These are phyloP conservation scores for Pollenia labialis DNA, from an alignment of 2,888 invertebrate genomes.

Conservation along the genomic window DNA sequence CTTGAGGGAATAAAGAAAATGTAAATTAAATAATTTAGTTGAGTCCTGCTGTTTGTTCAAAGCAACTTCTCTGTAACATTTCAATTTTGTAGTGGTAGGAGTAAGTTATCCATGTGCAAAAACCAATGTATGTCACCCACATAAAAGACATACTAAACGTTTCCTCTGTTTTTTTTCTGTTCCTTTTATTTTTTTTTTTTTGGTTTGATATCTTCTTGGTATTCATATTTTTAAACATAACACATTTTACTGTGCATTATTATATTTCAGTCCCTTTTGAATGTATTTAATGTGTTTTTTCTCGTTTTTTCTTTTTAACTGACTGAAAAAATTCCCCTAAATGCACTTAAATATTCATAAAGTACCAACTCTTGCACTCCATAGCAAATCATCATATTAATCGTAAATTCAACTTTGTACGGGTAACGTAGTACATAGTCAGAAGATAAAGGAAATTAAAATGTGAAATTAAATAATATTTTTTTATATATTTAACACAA, in stretches of 20 bases:
- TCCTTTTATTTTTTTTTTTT: background rate
- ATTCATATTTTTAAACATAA: background rate
- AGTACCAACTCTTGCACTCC: slow-evolving; percentile 27
- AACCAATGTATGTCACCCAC: slow-evolving; percentile 61
- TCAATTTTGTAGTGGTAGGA: background rate
- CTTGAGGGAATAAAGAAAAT: slow-evolving; percentile 61
- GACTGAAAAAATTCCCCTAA: slow-evolving; percentile 43
- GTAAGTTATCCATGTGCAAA: background rate
- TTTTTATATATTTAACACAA: slow-evolving; percentile 52
- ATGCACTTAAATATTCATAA: slow-evolving; percentile 70
- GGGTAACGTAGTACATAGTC: background rate
- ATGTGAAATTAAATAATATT: slow-evolving; percentile 48
- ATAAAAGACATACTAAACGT: slow-evolving; percentile 40
- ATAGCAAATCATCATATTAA: slow-evolving; percentile 41
- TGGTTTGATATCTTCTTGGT: background rate
- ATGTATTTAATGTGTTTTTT: slow-evolving; percentile 25
- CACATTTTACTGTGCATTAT: slow-evolving; percentile 1
- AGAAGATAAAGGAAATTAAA: slow-evolving; percentile 30
- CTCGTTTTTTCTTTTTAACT: background rate
- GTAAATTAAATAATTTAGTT: slow-evolving; percentile 59
- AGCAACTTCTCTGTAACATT: background rate
- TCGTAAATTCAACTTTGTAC: background rate
- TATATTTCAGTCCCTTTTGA: slow-evolving; percentile 31
- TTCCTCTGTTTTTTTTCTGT: background rate
- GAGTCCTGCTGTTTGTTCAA: slow-evolving; percentile 24